Evolutionary conservation across 2,113 vertebrate genomes (phyloP).

Genomic region (Channa argus): DNA sequence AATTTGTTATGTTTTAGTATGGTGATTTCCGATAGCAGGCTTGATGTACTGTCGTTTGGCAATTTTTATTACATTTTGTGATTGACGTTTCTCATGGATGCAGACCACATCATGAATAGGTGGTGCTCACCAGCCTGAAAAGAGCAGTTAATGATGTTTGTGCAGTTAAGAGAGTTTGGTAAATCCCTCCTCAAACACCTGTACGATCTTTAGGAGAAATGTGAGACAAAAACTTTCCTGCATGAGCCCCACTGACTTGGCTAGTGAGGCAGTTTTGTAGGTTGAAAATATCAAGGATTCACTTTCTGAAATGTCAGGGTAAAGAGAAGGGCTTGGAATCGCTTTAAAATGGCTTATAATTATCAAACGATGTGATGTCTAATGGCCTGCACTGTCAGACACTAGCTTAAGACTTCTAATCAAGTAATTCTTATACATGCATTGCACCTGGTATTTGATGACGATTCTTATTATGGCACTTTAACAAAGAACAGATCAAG

Average conservation of each 20-base stretch:
- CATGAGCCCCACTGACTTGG: not conserved
- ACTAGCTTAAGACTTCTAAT: not conserved
- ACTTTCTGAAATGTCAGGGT: conserved; percentile 28
- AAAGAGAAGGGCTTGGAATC: conserved; percentile 4
- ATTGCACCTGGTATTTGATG: not conserved
- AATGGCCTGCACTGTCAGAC: not conserved
- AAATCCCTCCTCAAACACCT: too few relatives aligned
- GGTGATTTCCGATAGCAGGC: too few relatives aligned
- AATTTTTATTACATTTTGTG: too few relatives aligned
- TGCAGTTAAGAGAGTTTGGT: too few relatives aligned
- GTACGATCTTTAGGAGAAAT: too few relatives aligned
- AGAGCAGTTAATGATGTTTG: too few relatives aligned
- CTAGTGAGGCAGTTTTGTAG: not conserved
- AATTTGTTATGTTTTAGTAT: too few relatives aligned
- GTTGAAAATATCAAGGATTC: conserved; percentile 14
- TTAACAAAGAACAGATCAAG: conserved; percentile 1
- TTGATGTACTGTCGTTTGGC: too few relatives aligned
- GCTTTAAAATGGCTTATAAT: not conserved
- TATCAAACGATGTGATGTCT: not conserved
- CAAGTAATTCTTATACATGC: not conserved
- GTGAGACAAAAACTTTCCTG: too few relatives aligned
- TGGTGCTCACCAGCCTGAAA: too few relatives aligned
- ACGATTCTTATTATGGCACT: not conserved
- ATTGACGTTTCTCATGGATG: too few relatives aligned
- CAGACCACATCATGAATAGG: too few relatives aligned